Evolutionary conservation across 2,797 vertebrate species (phyloP), one percentile per base, ranked within the genome.

Genomic region (Danio albolineatus): DNA sequence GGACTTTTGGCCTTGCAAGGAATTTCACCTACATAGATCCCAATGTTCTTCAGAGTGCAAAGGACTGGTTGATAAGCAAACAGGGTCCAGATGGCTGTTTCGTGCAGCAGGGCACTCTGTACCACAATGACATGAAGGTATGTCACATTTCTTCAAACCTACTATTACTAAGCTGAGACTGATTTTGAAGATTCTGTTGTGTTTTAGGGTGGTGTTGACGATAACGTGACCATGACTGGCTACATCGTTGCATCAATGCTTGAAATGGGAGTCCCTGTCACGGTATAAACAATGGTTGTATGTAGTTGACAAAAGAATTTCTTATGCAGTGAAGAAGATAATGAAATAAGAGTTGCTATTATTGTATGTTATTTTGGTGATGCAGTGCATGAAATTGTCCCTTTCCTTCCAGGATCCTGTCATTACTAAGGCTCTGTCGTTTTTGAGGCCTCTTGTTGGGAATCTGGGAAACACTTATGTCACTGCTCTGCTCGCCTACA

Each of bases 61-160:
- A 87, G 51, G 21, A 7, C 6, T 95, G 94, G 92, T 78, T 96
- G 79, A 79, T 80, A 0, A 53, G 28, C 1, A 91, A 87, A 49
- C 95, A 95, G 57, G 80, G 60, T 16, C 8, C 84, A 0, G 89
- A 89, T 0, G 95, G 95, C 57, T 96, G 94, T 81, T 96, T 95
- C 61, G 54, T 78, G 54, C 87, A 84, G 0, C 86, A 87, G 7
- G 95, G 96, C 0, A 93, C 84, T 16, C 91, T 96, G 17, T 88
- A 95, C 62, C 89, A 95, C 84, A 94, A 93, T 1, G 89, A 89
- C n/a, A 92, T 96, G 90, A 95, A 95, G 95, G 93, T 93, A 73
- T 12, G 62, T 3, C 1, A 36, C 44, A 4, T 51, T 28, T 28
- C 28, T 28, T 28, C 28, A 28, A 28, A 51, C 2, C n/a, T 28